These are phyloP conservation scores for Phortica okadai DNA, from an alignment of 2,888 invertebrate genomes.

Conservation along the genomic window DNA sequence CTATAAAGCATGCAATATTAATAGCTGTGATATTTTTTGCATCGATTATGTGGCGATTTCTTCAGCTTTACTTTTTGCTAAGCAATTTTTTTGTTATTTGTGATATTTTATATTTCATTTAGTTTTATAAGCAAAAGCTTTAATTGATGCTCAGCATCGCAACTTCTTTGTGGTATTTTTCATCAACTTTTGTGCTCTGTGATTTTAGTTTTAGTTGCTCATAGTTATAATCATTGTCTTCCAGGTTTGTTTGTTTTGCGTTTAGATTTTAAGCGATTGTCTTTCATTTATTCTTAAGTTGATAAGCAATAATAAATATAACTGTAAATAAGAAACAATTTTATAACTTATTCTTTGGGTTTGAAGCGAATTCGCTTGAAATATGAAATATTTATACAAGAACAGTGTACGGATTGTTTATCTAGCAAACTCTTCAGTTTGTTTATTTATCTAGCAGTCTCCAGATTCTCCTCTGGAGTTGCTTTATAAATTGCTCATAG, in stretches of 20 bases:
- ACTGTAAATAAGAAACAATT: too few species aligned
- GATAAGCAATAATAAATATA: not conserved
- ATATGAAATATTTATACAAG: too few species aligned
- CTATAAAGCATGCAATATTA: not conserved
- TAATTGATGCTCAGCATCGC: constrained; percentile 9
- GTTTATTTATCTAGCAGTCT: too few species aligned
- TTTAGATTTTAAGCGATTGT: not conserved
- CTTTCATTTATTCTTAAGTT: constrained; percentile 14
- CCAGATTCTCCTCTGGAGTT: too few species aligned
- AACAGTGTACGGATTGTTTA: too few species aligned
- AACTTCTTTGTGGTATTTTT: not conserved
- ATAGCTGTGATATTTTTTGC: too few species aligned
- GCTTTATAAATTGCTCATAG: too few species aligned
- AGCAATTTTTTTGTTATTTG: constrained; percentile 1
- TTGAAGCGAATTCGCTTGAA: too few species aligned
- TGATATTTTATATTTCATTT: constrained; percentile 18
- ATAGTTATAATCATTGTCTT: constrained; percentile 19
- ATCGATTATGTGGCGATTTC: not conserved
- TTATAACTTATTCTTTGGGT: too few species aligned
- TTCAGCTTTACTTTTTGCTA: constrained; percentile 23
- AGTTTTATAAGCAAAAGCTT: constrained; percentile 1
- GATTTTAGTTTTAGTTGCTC: not conserved
- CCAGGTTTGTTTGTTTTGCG: constrained; percentile 13
- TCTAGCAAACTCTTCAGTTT: too few species aligned
- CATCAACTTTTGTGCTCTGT: not conserved